Evolutionary conservation across 2,797 vertebrate species (phyloP).

Genomic region (Gallirallus australis): DNA sequence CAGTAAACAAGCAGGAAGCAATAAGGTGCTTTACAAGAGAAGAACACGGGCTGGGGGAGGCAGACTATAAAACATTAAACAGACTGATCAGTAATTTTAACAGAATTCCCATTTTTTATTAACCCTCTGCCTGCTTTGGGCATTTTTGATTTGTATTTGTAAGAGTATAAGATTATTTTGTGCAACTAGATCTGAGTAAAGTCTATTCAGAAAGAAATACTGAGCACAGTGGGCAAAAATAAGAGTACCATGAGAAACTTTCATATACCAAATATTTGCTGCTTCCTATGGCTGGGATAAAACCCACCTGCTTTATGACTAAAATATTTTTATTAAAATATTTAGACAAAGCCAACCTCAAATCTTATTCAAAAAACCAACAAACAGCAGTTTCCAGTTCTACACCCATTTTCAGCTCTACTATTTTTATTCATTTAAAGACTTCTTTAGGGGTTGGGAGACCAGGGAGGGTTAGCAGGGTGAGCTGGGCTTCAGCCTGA

Average conservation of each 20-base stretch:
- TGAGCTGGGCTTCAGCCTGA: not conserved
- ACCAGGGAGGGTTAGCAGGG: not conserved
- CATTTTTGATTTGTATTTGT: not conserved
- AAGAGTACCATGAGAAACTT: not conserved
- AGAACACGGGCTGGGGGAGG: conserved; percentile 38
- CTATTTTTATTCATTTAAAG: not conserved
- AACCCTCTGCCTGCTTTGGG: not conserved
- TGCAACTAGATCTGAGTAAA: not conserved
- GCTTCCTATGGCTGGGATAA: not conserved
- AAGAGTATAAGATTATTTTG: not conserved
- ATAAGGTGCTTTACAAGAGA: conserved; percentile 51
- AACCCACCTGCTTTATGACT: not conserved
- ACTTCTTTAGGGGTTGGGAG: not conserved
- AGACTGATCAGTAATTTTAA: conserved; percentile 44
- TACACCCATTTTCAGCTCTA: not conserved
- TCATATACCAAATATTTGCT: not conserved
- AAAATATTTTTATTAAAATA: not conserved
- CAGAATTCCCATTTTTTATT: conserved; percentile 37
- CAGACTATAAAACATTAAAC: conserved; percentile 30
- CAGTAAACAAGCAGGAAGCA: conserved; percentile 55
- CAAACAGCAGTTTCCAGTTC: not conserved
- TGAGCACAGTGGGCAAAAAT: not conserved
- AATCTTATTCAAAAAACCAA: not conserved
- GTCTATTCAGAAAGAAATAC: not conserved
- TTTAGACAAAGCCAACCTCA: not conserved